Evolutionary conservation across 2,888 invertebrate species (phyloP).

Genomic region (Scrobipalpa costella): DNA sequence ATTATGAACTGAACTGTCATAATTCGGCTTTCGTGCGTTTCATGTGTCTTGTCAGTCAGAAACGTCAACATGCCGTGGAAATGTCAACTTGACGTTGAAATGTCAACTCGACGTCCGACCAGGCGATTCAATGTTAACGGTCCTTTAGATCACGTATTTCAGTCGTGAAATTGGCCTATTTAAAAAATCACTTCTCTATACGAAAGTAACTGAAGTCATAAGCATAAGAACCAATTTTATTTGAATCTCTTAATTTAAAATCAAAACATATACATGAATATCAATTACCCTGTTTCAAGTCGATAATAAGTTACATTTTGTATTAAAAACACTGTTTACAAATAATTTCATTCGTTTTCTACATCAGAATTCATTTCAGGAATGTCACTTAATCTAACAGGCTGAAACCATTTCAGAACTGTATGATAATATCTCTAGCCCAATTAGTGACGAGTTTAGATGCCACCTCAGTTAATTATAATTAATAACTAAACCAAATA

Average conservation of each 20-base stretch:
- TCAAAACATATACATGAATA: too few relatives aligned
- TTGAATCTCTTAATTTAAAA: background rate
- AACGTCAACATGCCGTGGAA: background rate
- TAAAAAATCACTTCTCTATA: too few relatives aligned
- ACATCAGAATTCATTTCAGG: background rate
- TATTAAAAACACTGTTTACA: too few relatives aligned
- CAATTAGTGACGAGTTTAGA: background rate
- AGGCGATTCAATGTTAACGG: background rate
- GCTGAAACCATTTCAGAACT: background rate
- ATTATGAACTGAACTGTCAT: constrained; percentile 19
- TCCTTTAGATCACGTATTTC: constrained; percentile 8
- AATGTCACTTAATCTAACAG: background rate
- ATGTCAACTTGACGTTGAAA: background rate
- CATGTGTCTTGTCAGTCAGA: background rate
- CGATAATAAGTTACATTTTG: too few relatives aligned
- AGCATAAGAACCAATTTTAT: background rate
- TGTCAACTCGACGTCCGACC: background rate
- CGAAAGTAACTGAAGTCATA: background rate
- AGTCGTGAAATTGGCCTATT: background rate
- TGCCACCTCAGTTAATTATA: constrained; percentile 13
- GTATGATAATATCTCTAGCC: background rate
- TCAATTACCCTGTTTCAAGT: too few relatives aligned
- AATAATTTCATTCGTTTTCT: background rate
- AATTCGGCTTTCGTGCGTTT: constrained; percentile 1
- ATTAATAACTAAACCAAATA: constrained; percentile 16